These are phyloP conservation scores for Scaptodrosophila lebanonensis DNA, from an alignment of 1,140 invertebrate species.

Conservation along the genomic window DNA sequence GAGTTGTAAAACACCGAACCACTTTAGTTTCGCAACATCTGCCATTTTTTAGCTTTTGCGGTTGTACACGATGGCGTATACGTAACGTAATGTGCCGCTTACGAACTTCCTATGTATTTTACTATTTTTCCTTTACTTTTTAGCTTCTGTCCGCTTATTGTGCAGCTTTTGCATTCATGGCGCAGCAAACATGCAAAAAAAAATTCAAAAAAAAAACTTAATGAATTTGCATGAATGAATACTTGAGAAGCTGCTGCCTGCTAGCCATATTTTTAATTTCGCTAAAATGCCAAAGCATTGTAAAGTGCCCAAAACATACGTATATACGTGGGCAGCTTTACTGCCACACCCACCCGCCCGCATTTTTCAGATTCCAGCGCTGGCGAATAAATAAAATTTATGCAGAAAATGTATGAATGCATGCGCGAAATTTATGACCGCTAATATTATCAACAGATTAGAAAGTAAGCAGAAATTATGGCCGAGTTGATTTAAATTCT, in stretches of 20 bases:
- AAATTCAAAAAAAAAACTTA: slow-evolving; percentile 31
- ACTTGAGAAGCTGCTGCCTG: slow-evolving; percentile 54
- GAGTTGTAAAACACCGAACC: slow-evolving; percentile 22
- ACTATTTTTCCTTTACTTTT: slow-evolving; percentile 23
- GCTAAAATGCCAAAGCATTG: slow-evolving; percentile 1
- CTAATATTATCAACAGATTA: slow-evolving; percentile 59
- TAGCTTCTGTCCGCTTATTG: slow-evolving; percentile 33
- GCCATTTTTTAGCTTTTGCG: slow-evolving; percentile 6
- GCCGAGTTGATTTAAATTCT: no score
- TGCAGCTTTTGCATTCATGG: slow-evolving; percentile 47
- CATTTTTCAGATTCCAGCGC: slow-evolving; percentile 34
- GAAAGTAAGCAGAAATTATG: slow-evolving; percentile 56
- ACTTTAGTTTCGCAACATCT: slow-evolving; percentile 33
- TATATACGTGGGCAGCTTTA: background rate
- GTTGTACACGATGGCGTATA: slow-evolving; percentile 33
- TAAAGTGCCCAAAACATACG: background rate
- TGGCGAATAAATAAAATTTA: slow-evolving; percentile 25
- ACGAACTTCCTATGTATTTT: no score
- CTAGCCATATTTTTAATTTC: slow-evolving; percentile 27
- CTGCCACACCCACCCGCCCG: slow-evolving; percentile 1
- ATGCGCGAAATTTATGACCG: slow-evolving; percentile 49
- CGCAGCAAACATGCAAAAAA: slow-evolving; percentile 3
- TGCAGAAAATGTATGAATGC: slow-evolving; percentile 53
- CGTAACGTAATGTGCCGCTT: slow-evolving; percentile 40
- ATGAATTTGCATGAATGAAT: slow-evolving; percentile 63